A percentile compares a stretch with the other conserved stretches of the same genome.
Evolutionary conservation across 2,888 invertebrate genomes (phyloP).

Genomic region (Neoascia interrupta): DNA sequence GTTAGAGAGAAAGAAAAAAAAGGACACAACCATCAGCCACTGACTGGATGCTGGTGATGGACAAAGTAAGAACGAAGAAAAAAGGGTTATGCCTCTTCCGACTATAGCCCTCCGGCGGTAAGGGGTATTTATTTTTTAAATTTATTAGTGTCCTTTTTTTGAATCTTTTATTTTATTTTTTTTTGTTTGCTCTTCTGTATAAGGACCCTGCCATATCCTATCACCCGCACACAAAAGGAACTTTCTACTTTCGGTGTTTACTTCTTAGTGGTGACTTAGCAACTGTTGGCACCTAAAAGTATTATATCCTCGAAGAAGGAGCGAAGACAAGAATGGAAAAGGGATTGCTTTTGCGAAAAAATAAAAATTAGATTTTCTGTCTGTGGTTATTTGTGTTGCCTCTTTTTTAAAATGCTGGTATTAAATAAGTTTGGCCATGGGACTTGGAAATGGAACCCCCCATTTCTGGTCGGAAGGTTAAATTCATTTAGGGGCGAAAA

Average conservation of each 20-base stretch:
- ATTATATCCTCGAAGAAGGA: background rate
- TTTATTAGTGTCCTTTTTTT: slow-evolving; percentile 9
- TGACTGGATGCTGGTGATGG: slow-evolving; percentile 8
- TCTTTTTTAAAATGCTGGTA: slow-evolving; percentile 2
- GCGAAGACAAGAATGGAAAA: slow-evolving; percentile 4
- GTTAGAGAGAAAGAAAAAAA: slow-evolving; percentile 2
- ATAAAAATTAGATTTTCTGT: slow-evolving; percentile 5
- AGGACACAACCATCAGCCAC: background rate
- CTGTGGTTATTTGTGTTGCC: background rate
- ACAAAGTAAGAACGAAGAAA: background rate
- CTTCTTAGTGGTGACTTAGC: slow-evolving; percentile 23
- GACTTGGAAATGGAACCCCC: too few species aligned
- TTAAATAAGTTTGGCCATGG: slow-evolving; percentile 5
- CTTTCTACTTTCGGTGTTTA: slow-evolving; percentile 21
- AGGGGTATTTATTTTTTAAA: slow-evolving; percentile 7
- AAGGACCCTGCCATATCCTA: slow-evolving; percentile 8
- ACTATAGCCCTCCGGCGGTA: background rate
- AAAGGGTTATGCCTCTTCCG: background rate
- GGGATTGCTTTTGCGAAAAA: background rate
- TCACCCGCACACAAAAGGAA: slow-evolving; percentile 1
- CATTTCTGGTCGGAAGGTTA: background rate
- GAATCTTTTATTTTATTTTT: too few species aligned
- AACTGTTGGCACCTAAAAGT: slow-evolving; percentile 28
- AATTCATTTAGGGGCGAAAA: background rate
- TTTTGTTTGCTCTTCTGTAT: background rate